Percentiles rank a stretch among this genome's conserved stretches.
These are phyloP conservation scores for Plagodis dolabraria DNA, from an alignment of 2,888 invertebrate genomes.

Conservation along the genomic window DNA sequence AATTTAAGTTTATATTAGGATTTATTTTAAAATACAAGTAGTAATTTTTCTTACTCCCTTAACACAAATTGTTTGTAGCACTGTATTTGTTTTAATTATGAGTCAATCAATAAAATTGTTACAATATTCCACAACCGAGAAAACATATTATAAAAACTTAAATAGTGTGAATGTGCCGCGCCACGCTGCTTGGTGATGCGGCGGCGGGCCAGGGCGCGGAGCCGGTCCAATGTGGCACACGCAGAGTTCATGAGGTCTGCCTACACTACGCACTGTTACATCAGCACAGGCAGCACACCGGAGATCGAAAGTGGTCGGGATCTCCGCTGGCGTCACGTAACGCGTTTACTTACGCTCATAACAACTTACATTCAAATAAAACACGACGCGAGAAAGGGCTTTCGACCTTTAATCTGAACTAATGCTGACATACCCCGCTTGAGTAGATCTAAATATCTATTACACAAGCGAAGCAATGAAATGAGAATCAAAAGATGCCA, in stretches of 20 bases:
- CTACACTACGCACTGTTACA: constrained; percentile 11
- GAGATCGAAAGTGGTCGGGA: constrained; percentile 28
- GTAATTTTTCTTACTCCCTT: no score
- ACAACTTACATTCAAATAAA: not conserved
- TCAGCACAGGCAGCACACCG: constrained; percentile 4
- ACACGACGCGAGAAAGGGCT: not conserved
- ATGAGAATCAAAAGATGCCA: no score
- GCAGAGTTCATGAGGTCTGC: constrained; percentile 14
- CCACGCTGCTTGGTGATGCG: not conserved
- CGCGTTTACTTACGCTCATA: constrained; percentile 7
- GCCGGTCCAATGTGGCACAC: constrained; percentile 13
- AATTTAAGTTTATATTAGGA: no score
- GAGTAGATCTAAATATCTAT: no score
- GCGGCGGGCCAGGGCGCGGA: not conserved
- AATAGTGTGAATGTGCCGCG: not conserved
- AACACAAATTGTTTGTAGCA: no score
- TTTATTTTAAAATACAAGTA: no score
- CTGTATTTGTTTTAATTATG: no score
- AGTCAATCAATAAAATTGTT: no score
- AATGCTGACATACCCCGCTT: no score
- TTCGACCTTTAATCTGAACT: not conserved
- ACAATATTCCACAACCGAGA: no score
- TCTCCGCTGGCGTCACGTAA: not conserved
- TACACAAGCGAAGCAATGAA: no score
- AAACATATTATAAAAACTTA: not conserved